Conservation (phyloP, 2,113 vertebrate species). For the Callaeas wilsoni region DNA sequence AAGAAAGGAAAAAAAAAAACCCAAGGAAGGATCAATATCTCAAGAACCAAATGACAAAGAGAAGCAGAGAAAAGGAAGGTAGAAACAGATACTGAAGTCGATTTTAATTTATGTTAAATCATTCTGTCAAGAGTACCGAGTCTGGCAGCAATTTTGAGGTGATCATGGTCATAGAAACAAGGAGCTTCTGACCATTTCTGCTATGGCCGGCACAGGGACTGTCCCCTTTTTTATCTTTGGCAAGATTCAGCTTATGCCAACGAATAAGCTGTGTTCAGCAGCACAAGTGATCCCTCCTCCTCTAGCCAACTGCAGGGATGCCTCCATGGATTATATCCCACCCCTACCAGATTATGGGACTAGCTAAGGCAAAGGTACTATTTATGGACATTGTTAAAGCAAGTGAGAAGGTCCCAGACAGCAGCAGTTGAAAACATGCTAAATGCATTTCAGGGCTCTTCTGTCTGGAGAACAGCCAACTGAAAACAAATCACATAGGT, state of each 20-base stretch:
- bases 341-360: background rate
- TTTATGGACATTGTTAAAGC: background rate
- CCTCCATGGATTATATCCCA: background rate
- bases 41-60: background rate
- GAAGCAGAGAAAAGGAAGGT: background rate
- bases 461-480: background rate
- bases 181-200: background rate
- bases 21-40: background rate
- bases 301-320: background rate
- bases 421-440: background rate
- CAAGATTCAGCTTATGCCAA: background rate
- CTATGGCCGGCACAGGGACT: background rate
- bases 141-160: background rate
- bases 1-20: background rate
- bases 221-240: background rate
- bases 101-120: background rate
- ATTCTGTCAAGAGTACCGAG: background rate
- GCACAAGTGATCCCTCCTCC: background rate
- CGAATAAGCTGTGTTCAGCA: fast-evolving
- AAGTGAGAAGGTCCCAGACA: background rate
- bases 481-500: background rate
- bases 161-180: background rate
- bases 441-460: background rate
- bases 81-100: background rate
- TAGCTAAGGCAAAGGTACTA: background rate